A percentile compares a stretch with the other conserved stretches of the same genome.
These are phyloP conservation scores for Ceyx margarethae DNA, from an alignment of 2,113 vertebrate species.

Conservation along the genomic window DNA sequence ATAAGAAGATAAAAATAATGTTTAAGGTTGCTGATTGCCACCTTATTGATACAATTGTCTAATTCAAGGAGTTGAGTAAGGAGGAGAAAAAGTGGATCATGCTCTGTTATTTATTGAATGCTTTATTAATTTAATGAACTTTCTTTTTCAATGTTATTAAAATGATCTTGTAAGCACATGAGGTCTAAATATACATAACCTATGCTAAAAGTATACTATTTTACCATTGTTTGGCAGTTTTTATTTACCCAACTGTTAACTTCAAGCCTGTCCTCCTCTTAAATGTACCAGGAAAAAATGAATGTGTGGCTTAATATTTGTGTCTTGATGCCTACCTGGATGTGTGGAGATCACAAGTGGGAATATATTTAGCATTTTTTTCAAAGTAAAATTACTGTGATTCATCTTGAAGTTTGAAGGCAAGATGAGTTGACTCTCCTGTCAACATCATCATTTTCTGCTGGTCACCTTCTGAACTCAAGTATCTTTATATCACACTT, in stretches of 20 bases:
- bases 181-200: background rate
- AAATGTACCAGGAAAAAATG: background rate
- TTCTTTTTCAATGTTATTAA: background rate
- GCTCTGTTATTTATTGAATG: background rate
- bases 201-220: background rate
- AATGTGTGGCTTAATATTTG: background rate
- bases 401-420: background rate
- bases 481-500: background rate
- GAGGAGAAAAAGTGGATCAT: background rate
- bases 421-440: background rate
- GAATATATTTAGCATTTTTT: background rate
- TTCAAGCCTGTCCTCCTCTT: background rate
- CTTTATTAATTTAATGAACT: slow-evolving; percentile 6
- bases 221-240: background rate
- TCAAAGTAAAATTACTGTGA: background rate
- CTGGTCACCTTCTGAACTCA: background rate
- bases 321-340: background rate
- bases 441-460: background rate
- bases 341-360: background rate
- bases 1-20: background rate
- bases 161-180: background rate
- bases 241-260: background rate
- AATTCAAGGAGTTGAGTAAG: background rate
- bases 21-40: background rate
- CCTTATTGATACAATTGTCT: background rate